Percentiles rank a stretch among this genome's conserved stretches.
These are phyloP conservation scores for Leptodactylus fallax DNA, from an alignment of 2,797 vertebrate species.

Conservation along the genomic window DNA sequence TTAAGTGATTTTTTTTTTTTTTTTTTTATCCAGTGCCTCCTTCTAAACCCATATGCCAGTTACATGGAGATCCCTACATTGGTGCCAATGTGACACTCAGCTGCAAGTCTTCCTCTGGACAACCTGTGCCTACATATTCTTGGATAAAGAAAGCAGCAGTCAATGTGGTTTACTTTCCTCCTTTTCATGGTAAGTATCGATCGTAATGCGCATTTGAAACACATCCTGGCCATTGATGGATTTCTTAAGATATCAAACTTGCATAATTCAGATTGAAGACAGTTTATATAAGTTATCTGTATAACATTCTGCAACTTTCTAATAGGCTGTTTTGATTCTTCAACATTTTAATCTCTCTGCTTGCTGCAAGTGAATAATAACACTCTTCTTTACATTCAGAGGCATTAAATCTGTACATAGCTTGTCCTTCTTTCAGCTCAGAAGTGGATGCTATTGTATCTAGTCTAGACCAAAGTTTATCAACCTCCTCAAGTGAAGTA, in stretches of 20 bases:
- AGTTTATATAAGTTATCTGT: too few species aligned
- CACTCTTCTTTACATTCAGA: too few species aligned
- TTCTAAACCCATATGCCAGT: constrained; percentile 79
- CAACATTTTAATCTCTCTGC: too few species aligned
- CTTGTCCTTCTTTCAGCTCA: neutral
- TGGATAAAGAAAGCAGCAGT: constrained; percentile 82
- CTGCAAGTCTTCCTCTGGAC: constrained; percentile 83
- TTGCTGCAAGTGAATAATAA: too few species aligned
- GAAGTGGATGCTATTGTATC: too few species aligned
- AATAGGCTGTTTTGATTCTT: too few species aligned
- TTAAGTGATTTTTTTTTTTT: neutral
- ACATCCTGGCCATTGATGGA: neutral
- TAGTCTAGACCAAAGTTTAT: too few species aligned
- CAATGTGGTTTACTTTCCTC: constrained; percentile 77
- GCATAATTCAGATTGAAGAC: too few species aligned
- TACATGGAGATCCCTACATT: constrained; percentile 77
- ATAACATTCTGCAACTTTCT: too few species aligned
- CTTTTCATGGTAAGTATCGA: constrained; percentile 77
- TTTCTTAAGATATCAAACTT: too few species aligned
- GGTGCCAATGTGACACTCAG: constrained; percentile 84
- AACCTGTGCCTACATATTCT: constrained; percentile 83
- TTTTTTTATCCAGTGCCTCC: constrained; percentile 80
- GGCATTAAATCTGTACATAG: too few species aligned
- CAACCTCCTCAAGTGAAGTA: too few species aligned
- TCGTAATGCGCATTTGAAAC: neutral